phyloP scores from a whole-genome alignment of 1,140 invertebrate genomes.

The Apis florea region DNA sequence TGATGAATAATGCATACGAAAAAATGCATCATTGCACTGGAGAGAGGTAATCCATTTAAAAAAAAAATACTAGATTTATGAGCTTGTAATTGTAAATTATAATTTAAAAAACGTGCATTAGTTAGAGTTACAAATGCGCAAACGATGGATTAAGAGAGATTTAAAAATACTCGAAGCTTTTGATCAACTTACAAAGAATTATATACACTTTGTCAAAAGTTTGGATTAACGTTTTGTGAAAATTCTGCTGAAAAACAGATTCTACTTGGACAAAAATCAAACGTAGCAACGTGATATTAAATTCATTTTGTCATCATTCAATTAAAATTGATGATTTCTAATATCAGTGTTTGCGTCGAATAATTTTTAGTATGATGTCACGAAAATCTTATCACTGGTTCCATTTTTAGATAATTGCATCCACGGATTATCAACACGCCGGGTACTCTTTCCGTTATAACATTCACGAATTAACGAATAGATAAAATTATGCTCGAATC shows the following conservation, averaged over 20 bases:
- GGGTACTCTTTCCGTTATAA: not conserved
- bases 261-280: too few relatives aligned
- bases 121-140: too few relatives aligned
- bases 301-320: too few relatives aligned
- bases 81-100: not conserved
- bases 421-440: not conserved
- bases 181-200: not conserved
- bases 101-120: not conserved
- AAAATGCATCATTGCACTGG: not conserved
- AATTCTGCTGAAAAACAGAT: too few relatives aligned
- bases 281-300: too few relatives aligned
- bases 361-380: not conserved
- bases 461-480: not conserved
- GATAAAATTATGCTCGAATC: not conserved
- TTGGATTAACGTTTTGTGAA: too few relatives aligned
- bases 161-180: not conserved
- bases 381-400: conserved; percentile 2
- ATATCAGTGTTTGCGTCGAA: too few relatives aligned
- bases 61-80: not conserved
- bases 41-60: not conserved
- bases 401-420: conserved; percentile 4
- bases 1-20: conserved; percentile 15
- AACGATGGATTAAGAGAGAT: not conserved
- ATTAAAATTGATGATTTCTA: too few relatives aligned
- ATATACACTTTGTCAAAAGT: not conserved